Conservation (phyloP, 2,797 vertebrate genomes). For the Scarus forsteni region DNA sequence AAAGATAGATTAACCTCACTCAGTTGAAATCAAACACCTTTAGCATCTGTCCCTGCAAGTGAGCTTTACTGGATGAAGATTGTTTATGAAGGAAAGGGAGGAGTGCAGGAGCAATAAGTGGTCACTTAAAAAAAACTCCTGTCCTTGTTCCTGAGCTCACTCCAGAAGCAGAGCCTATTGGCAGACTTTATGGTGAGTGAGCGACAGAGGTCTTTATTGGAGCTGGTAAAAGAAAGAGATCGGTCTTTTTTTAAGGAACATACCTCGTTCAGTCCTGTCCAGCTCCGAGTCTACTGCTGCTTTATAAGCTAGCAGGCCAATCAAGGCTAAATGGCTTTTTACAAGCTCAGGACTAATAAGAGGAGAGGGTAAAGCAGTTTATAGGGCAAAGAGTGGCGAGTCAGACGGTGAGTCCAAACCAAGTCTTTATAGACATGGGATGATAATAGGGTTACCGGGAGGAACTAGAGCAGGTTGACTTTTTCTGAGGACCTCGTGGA, state of each 20-base stretch:
- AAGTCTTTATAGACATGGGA: constrained; percentile 63
- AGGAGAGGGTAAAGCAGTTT: constrained; percentile 83
- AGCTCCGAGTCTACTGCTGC: constrained; percentile 65
- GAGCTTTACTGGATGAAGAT: constrained; percentile 56
- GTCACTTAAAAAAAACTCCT: constrained; percentile 11
- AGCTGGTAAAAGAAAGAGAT: constrained; percentile 69
- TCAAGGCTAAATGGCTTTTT: constrained; percentile 93
- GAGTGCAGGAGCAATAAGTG: not conserved
- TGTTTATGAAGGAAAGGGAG: constrained; percentile 41
- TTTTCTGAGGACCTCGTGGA: constrained; percentile 1
- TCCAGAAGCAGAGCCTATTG: constrained; percentile 4
- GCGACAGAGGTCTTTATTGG: constrained; percentile 64
- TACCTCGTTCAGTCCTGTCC: constrained; percentile 40
- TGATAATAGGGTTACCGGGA: constrained; percentile 44
- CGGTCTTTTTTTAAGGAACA: constrained; percentile 49
- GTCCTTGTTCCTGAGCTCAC: not conserved
- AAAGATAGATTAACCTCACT: constrained; percentile 59
- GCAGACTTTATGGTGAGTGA: constrained; percentile 29
- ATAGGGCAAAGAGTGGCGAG: constrained; percentile 69
- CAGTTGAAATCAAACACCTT: constrained; percentile 72
- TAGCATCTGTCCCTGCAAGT: constrained; percentile 69
- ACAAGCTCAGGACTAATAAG: constrained; percentile 89
- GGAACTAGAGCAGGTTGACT: constrained; percentile 24
- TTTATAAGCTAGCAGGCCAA: constrained; percentile 89
- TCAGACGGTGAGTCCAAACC: constrained; percentile 43